phyloP scores from a whole-genome alignment of 2,888 invertebrate species.

The Clusia tigrina region DNA sequence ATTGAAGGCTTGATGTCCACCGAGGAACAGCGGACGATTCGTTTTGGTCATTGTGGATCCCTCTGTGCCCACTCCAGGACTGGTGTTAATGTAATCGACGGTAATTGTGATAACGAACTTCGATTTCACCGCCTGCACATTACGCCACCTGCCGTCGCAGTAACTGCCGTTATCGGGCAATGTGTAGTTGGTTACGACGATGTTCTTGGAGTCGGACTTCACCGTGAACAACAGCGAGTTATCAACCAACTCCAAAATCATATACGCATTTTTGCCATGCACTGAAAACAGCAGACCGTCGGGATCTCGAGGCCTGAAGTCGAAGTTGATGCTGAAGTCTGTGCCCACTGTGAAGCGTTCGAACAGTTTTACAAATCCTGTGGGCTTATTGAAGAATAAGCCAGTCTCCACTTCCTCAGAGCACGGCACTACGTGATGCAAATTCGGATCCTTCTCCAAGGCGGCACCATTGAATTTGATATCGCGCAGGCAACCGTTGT shows the following conservation, averaged over 20 bases:
- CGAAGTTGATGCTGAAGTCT: slow-evolving; percentile 81
- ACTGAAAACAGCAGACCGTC: slow-evolving; percentile 88
- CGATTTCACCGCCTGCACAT: slow-evolving; percentile 82
- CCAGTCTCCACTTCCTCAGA: slow-evolving; percentile 81
- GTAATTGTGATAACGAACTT: slow-evolving; percentile 88
- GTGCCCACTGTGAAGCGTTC: slow-evolving; percentile 82
- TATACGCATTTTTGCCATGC: slow-evolving; percentile 80
- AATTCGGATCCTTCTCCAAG: slow-evolving; percentile 69
- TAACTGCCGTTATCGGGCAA: slow-evolving; percentile 74
- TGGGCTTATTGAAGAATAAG: slow-evolving; percentile 81
- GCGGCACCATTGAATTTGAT: slow-evolving; percentile 75
- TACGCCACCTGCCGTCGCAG: slow-evolving; percentile 97
- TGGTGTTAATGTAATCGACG: slow-evolving; percentile 81
- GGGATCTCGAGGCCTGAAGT: slow-evolving; percentile 84
- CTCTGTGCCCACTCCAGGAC: slow-evolving; percentile 75
- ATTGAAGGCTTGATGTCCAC: slow-evolving; percentile 77
- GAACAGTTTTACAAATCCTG: slow-evolving; percentile 74
- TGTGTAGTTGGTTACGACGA: slow-evolving; percentile 74
- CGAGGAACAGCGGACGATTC: slow-evolving; percentile 86
- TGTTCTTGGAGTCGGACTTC: slow-evolving; percentile 81
- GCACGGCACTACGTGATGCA: slow-evolving; percentile 78
- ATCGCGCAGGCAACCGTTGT: slow-evolving; percentile 85
- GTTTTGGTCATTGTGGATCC: slow-evolving; percentile 78
- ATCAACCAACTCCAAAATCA: slow-evolving; percentile 86
- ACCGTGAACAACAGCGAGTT: slow-evolving; percentile 83